phyloP scores from a whole-genome alignment of 1,140 invertebrate species.

The Amyelois transitella region DNA sequence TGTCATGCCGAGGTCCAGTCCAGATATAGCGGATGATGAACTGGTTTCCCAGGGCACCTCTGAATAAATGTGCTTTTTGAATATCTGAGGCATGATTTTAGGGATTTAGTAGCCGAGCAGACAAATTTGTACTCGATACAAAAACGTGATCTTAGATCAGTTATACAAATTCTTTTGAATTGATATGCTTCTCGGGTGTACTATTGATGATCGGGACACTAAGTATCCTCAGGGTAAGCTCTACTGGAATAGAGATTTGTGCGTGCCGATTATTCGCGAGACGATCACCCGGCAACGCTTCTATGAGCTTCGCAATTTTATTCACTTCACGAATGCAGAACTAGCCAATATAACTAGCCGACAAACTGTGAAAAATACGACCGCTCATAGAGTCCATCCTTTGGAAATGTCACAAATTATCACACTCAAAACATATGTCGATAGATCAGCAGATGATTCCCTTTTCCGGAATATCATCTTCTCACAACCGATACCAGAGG shows the following conservation, averaged over 20 bases:
- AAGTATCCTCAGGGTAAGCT: conserved; percentile 11
- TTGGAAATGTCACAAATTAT: conserved; percentile 1
- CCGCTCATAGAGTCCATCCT: neutral
- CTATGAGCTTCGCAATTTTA: conserved; percentile 8
- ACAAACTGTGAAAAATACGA: conserved; percentile 6
- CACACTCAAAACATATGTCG: neutral
- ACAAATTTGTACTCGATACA: conserved; percentile 13
- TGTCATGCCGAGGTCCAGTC: too few relatives aligned
- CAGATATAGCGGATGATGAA: too few relatives aligned
- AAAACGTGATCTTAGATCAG: conserved; percentile 9
- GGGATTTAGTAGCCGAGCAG: conserved; percentile 10
- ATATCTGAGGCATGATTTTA: too few relatives aligned
- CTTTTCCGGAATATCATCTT: conserved; percentile 4
- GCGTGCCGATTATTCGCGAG: conserved; percentile 10
- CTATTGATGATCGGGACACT: conserved; percentile 9
- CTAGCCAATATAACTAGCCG: neutral
- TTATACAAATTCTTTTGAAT: conserved; percentile 11
- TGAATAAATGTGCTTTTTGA: too few relatives aligned
- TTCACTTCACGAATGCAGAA: neutral
- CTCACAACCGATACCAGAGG: too few relatives aligned
- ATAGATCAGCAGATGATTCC: conserved; percentile 6
- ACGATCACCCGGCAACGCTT: conserved; percentile 7
- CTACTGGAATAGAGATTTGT: conserved; percentile 10
- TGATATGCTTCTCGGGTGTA: conserved; percentile 1
- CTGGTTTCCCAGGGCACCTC: too few relatives aligned